A percentile compares a stretch with the other conserved stretches of the same genome.
phyloP scores from a whole-genome alignment of 2,797 vertebrate genomes.

The Cynopterus sphinx region DNA sequence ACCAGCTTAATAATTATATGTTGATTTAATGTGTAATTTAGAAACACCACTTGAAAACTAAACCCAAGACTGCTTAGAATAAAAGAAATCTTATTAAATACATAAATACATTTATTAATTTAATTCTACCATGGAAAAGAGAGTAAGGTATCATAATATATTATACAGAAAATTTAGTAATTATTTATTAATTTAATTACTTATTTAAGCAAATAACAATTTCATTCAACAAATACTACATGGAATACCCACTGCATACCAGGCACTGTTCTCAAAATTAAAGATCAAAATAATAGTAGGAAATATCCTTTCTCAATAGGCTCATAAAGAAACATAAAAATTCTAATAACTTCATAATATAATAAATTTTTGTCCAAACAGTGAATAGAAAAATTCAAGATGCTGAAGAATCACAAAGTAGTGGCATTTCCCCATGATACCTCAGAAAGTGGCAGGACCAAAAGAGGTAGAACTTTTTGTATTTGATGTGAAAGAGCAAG shows the following conservation, averaged over 20 bases:
- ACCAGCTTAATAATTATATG: neutral
- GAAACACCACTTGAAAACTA: slow-evolving; percentile 38
- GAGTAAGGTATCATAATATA: neutral
- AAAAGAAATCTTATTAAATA: slow-evolving; percentile 4
- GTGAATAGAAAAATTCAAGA: neutral
- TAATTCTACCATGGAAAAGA: slow-evolving; percentile 1
- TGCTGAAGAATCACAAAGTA: neutral
- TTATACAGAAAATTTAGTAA: neutral
- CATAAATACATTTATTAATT: slow-evolving; percentile 38
- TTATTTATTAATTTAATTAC: slow-evolving; percentile 32
- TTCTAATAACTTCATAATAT: too few relatives aligned
- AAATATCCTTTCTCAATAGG: neutral
- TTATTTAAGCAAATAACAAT: neutral
- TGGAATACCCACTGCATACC: neutral
- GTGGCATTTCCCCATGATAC: neutral
- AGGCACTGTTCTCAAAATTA: neutral
- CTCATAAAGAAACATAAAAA: neutral
- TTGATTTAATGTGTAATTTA: slow-evolving; percentile 30
- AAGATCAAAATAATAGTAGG: neutral
- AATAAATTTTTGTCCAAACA: too few relatives aligned
- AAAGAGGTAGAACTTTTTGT: neutral
- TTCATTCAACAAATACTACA: neutral
- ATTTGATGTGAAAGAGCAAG: neutral
- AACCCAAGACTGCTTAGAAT: neutral
- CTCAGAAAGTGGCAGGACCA: neutral